Percentiles rank a stretch among this genome's conserved stretches.
phyloP scores from a whole-genome alignment of 2,888 invertebrate species.

The Vanessa cardui region DNA sequence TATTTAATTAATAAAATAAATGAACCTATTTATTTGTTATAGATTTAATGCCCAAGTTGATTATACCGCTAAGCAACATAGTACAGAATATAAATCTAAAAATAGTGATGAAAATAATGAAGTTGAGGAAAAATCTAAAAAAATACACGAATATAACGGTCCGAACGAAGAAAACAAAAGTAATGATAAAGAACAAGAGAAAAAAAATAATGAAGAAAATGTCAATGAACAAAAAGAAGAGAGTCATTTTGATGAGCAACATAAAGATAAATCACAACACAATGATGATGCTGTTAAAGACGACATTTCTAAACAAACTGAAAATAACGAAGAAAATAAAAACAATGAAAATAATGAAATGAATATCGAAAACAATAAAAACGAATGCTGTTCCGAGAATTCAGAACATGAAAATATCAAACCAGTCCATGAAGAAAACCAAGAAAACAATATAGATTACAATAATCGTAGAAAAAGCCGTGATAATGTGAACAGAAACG shows the following conservation, averaged over 20 bases:
- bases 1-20: not conserved
- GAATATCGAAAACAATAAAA: slow-evolving; percentile 10
- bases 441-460: slow-evolving; percentile 3
- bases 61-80: slow-evolving; percentile 18
- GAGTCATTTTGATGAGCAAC: slow-evolving; percentile 12
- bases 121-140: slow-evolving; percentile 10
- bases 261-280: not conserved
- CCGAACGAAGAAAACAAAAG: slow-evolving; percentile 15
- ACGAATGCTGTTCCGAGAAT: not conserved
- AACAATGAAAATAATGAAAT: slow-evolving; percentile 9
- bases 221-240: slow-evolving; percentile 7
- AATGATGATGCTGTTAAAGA: slow-evolving; percentile 10
- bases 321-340: not conserved
- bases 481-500: slow-evolving; percentile 1
- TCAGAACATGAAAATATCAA: slow-evolving; percentile 4
- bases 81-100: slow-evolving; percentile 10
- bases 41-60: slow-evolving; percentile 38
- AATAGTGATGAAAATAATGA: slow-evolving; percentile 13
- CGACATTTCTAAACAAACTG: not conserved
- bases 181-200: slow-evolving; percentile 17
- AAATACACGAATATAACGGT: not conserved
- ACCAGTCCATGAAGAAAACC: not conserved
- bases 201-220: not conserved
- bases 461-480: slow-evolving; percentile 6
- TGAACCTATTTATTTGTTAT: slow-evolving; percentile 3